These are phyloP conservation scores for Athripsodes cinereus DNA, from an alignment of 2,888 invertebrate genomes.

Conservation along the genomic window DNA sequence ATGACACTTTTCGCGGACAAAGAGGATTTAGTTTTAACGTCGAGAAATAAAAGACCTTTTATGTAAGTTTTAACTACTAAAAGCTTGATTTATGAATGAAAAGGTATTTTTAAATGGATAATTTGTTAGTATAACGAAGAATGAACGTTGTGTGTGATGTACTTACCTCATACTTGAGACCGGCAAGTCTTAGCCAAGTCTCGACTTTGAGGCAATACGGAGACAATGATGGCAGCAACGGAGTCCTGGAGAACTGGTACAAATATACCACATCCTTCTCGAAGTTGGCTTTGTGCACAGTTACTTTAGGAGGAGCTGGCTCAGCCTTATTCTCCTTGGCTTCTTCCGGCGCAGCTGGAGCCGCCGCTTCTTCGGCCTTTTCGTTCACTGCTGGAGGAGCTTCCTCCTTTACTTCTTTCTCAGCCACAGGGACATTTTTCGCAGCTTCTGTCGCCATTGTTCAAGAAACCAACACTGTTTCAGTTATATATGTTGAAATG, in stretches of 20 bases:
- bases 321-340: conserved; percentile 51
- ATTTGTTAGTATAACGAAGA: not conserved
- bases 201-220: conserved; percentile 94
- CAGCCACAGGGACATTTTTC: conserved; percentile 59
- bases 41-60: no score
- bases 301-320: conserved; percentile 65
- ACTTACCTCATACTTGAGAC: conserved; percentile 90
- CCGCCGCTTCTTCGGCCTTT: conserved; percentile 42
- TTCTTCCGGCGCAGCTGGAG: conserved; percentile 42
- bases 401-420: conserved; percentile 39
- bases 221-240: conserved; percentile 82
- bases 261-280: conserved; percentile 91
- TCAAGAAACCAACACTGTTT: conserved; percentile 5
- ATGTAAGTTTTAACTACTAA: no score
- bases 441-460: conserved; percentile 74
- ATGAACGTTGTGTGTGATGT: not conserved
- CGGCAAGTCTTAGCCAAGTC: conserved; percentile 88
- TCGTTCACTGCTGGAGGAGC: conserved; percentile 41
- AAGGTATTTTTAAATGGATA: no score
- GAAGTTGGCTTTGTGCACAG: conserved; percentile 81
- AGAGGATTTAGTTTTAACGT: not conserved
- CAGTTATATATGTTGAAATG: conserved; percentile 18
- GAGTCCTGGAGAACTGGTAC: conserved; percentile 89
- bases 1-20: conserved; percentile 4
- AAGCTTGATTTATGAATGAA: no score